These are phyloP conservation scores for Nemotelus pantherinus DNA, from an alignment of 2,888 invertebrate species.

Conservation along the genomic window DNA sequence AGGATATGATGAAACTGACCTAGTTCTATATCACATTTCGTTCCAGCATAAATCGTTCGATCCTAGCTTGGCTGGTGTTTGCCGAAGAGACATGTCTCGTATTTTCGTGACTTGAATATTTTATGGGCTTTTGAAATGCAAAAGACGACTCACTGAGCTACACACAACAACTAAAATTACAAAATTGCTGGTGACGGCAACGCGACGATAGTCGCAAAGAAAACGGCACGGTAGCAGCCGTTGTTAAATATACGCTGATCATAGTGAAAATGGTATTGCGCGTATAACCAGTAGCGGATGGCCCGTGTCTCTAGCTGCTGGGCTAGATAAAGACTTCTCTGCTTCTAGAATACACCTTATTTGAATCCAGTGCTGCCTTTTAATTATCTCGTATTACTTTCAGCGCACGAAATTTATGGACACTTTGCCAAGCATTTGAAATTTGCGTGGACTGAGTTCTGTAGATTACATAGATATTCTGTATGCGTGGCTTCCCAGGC, in stretches of 20 bases:
- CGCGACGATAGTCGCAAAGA: neutral
- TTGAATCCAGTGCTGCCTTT: neutral
- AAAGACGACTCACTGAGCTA: neutral
- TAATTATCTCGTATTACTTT: conserved; percentile 33
- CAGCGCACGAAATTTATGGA: conserved; percentile 27
- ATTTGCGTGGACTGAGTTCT: no score
- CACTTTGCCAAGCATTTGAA: neutral
- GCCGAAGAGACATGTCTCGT: conserved; percentile 11
- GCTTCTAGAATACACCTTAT: no score
- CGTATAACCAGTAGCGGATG: conserved; percentile 7
- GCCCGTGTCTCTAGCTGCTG: no score
- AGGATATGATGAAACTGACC: conserved; percentile 41
- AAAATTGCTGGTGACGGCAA: no score
- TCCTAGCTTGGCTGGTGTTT: neutral
- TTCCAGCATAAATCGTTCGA: conserved; percentile 2
- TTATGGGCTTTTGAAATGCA: conserved; percentile 19
- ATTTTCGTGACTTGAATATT: conserved; percentile 14
- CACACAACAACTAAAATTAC: no score
- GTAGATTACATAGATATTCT: no score
- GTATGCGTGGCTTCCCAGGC: no score
- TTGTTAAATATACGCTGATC: neutral
- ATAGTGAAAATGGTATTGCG: neutral
- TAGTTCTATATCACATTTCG: conserved; percentile 28
- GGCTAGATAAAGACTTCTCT: no score
- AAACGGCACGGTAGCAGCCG: neutral